Evolutionary conservation across 2,888 invertebrate species (phyloP).

Genomic region (Drosophila atroscutellata): DNA sequence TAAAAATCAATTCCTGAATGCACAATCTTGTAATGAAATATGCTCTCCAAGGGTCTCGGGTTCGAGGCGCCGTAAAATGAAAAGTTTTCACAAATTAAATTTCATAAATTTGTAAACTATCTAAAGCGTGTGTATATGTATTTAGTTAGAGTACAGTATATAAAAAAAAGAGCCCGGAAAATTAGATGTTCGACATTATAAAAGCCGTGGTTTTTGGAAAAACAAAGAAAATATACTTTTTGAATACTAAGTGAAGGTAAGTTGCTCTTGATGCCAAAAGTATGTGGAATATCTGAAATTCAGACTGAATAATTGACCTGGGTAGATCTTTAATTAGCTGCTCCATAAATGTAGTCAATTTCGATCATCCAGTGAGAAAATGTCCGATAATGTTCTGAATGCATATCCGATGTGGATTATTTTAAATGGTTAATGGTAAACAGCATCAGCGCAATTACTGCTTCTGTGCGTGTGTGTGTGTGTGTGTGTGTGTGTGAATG

Average conservation of each 20-base stretch:
- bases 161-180: background rate
- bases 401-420: background rate
- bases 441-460: background rate
- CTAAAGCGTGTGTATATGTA: background rate
- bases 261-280: background rate
- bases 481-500: constrained; percentile 23
- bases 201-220: background rate
- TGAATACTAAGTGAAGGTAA: background rate
- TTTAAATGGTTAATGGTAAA: background rate
- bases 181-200: background rate
- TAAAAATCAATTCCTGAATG: background rate
- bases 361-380: background rate
- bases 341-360: too few relatives aligned
- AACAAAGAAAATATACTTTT: background rate
- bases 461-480: constrained; percentile 11
- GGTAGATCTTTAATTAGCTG: background rate
- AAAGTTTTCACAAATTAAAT: background rate
- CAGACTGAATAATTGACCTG: background rate
- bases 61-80: background rate
- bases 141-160: background rate
- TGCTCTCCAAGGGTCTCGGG: background rate
- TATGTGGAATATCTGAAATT: background rate
- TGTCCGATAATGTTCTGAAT: background rate
- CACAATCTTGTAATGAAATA: background rate
- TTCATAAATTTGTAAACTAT: background rate